Conservation (phyloP, 2,113 vertebrate species). For the Tragelaphus scriptus region DNA sequence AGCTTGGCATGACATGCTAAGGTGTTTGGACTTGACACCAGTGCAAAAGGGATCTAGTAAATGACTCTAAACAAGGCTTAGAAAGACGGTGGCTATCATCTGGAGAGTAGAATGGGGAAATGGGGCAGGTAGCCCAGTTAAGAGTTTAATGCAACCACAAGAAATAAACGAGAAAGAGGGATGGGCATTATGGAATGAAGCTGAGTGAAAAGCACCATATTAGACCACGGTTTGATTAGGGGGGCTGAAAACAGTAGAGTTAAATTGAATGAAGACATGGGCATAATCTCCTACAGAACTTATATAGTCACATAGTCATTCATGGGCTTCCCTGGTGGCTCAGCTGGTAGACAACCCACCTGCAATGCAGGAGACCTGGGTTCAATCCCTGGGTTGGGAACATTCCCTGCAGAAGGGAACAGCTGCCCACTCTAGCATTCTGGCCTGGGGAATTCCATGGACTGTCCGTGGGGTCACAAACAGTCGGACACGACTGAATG, state of each 20-base stretch:
- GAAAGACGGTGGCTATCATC: not conserved
- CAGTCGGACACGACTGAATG: accelerated
- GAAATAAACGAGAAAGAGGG: not conserved
- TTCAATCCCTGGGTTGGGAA: not conserved
- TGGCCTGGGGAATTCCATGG: not conserved
- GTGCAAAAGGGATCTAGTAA: not conserved
- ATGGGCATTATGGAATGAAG: not conserved
- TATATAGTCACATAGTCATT: not conserved
- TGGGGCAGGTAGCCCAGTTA: not conserved
- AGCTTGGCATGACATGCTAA: not conserved
- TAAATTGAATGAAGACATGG: not conserved
- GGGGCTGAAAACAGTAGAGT: not conserved
- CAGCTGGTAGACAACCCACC: not conserved
- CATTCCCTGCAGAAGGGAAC: not conserved
- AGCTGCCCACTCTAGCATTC: not conserved
- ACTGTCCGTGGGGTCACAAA: not conserved
- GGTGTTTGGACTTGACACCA: not conserved
- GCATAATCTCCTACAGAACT: not conserved
- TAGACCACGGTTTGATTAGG: not conserved
- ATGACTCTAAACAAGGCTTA: not conserved
- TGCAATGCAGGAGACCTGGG: not conserved
- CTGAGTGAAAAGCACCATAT: not conserved
- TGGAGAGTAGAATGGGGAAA: not conserved
- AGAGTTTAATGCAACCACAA: not conserved
- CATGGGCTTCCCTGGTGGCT: not conserved